Base-by-base conservation (phyloP, 1,140 invertebrate species). In the Micrasema minimum region DNA sequence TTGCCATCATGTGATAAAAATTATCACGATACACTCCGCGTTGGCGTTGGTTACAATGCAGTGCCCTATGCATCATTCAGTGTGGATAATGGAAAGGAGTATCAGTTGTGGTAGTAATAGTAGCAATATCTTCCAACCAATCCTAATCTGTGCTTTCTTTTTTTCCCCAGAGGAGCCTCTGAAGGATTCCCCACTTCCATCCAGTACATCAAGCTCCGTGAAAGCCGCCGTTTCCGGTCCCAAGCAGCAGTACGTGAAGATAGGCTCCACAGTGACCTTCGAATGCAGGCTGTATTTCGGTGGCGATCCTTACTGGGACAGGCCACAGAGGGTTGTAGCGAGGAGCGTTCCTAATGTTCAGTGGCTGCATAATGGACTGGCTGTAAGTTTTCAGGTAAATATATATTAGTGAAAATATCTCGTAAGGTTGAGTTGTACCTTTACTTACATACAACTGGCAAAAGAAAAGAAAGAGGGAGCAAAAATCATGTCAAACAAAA, bases 241-340 rank as follows among this genome's bases (percentile, higher is more conserved):
- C 10, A 57, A 68, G 23, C 65, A 76, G 50, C 71, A 73, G 66
- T 65, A 57, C 59, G 71, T 76, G 35, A 75, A 74, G 64, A 67
- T 48, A 64, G 81, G 80, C 31, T 79, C 78, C 59, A 72, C 77
- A n/a, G 79, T 79, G 41, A 78, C 75, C 69, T 77, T 84, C 38
- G 76, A 78, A 61, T 82, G 81, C 73, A 79, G 66, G 80, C 79
- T 75, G 77, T 78, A 73, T 78, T 79, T 76, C 71, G 74, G 73
- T 55, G 23, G 35, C 7, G 41, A 45, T 14, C 31, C 35, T 0
- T 14, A 72, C 2, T 69, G 41, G 62, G 66, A 71, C 26, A 53
- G 66, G 31, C 66, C 64, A 9, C 55, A 57, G 7, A 72, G 74
- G 46, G 66, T 75, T 16, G 26, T 35, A 9, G 48, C 46, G 1